These are phyloP conservation scores for Merodon equestris DNA, from an alignment of 2,888 invertebrate species.

Conservation along the genomic window DNA sequence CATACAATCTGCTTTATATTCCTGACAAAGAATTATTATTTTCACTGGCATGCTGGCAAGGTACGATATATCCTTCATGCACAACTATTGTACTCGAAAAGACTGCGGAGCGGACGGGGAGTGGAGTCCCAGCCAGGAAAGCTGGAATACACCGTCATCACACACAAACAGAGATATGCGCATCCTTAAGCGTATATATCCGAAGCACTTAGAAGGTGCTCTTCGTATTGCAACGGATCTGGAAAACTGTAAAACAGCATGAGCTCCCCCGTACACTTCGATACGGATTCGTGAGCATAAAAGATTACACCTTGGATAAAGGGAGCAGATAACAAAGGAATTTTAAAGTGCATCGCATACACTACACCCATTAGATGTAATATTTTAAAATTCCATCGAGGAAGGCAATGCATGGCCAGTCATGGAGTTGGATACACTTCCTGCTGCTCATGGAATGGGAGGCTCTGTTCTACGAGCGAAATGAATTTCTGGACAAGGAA, in stretches of 20 bases:
- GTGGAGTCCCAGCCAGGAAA: too few relatives aligned
- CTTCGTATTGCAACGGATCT: slow-evolving; percentile 32
- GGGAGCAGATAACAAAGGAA: slow-evolving; percentile 62
- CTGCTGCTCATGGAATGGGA: background rate
- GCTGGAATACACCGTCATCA: too few relatives aligned
- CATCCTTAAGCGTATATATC: slow-evolving; percentile 11
- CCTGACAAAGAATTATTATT: slow-evolving; percentile 54
- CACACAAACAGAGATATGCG: background rate
- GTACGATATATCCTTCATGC: slow-evolving; percentile 51
- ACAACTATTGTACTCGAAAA: slow-evolving; percentile 20
- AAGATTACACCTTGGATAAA: slow-evolving; percentile 62
- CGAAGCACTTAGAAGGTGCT: slow-evolving; percentile 37
- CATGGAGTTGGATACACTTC: background rate
- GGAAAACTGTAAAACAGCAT: slow-evolving; percentile 47
- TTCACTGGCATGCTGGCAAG: slow-evolving; percentile 23
- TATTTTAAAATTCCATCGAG: slow-evolving; percentile 61
- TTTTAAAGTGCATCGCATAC: slow-evolving; percentile 61
- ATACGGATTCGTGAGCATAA: slow-evolving; percentile 60
- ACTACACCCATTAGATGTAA: slow-evolving; percentile 59
- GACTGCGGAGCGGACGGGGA: background rate
- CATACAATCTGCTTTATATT: slow-evolving; percentile 10
- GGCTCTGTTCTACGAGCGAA: too few relatives aligned
- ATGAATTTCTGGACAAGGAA: slow-evolving; percentile 57
- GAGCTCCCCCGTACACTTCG: slow-evolving; percentile 37
- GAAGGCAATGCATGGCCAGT: slow-evolving; percentile 2